Evolutionary conservation across 2,113 vertebrate genomes (phyloP), one percentile per base, ranked within the genome.

Genomic region (Oreochromis spilurus): DNA sequence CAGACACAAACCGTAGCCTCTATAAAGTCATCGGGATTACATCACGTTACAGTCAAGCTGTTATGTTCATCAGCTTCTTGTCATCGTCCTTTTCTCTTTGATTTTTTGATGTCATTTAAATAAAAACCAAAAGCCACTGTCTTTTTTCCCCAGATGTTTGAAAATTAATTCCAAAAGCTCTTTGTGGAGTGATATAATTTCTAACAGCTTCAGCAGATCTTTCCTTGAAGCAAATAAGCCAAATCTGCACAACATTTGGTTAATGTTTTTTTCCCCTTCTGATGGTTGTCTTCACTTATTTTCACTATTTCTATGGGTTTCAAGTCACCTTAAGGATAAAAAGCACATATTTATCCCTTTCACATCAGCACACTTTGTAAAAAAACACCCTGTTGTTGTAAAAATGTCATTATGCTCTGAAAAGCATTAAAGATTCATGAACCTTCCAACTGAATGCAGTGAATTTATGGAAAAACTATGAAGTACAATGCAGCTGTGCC

Each of bases 401-500:
- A 79, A 34, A 54, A 55, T 13, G 40, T 58, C 26, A 43, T 52
- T 57, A 81, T 43, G 6, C 34, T 83, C 48, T 81, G 26, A 58
- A 83, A 77, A 60, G 9, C 24, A 48, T 26, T 16, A 88, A 67
- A 80, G 85, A 82, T 84, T 84, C 67, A 90, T 45, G 36, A 57
- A 36, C 31, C 50, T 87, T n/a, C 17, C 29, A 85, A 79, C 70
- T 79, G 24, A 77, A 31, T 84, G 55, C 40, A 19, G 29, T 55
- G 78, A 65, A 93, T 93, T 94, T 95, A 91, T 95, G 88, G 95
- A 94, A 93, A 94, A 94, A 91, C 94, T 93, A 94, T 95, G 90
- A 96, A 94, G 57, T 96, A 93, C 94, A 96, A 96, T 94, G 91
- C 91, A 91, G 91, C 91, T 93, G 93, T 86, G 87, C 94, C 62